Evolutionary conservation across 2,797 vertebrate species (phyloP), one percentile per base, ranked within the genome.

Genomic region (Cossypha polioptera): DNA sequence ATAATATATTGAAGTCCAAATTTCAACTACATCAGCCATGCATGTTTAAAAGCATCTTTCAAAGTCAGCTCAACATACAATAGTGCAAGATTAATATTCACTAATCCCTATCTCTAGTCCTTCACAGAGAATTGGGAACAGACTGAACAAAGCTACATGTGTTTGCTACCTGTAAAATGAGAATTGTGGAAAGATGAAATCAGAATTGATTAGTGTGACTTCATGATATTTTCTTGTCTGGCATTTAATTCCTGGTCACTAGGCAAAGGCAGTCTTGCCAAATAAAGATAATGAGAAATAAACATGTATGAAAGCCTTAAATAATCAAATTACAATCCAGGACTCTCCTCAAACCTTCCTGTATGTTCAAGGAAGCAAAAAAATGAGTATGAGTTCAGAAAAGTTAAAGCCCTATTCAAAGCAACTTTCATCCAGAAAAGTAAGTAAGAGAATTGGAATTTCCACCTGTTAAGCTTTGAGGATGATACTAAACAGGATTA

Each of bases 11-110:
- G 95, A 96, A 97, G 94, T 79, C 92, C 93, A 97, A 93, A 89
- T 97, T 98, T 97, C 96, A 97, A 96, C 97, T 96, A 95, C 96
- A 97, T 97, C 94, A 97, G 93, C 96, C 96, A 96, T 94, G 95
- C 94, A 95, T 97, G 97, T 94, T 97, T 95, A 97, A 97, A 97
- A 97, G 78, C 97, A 97, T 97, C 95, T 92, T 96, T 97, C 96
- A 97, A 97, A 97, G 96, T 97, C 96, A 97, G 81, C 94, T 95
- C 92, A 92, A 94, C 88, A 95, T 83, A 94, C 80, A 96, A 66
- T 62, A 83, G 78, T 43, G 75, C 21, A 88, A 95, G 95, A 97
- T 96, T 87, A 92, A 96, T 90, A 85, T 25, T 77, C 53, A 29
- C 40, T 74, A 75, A 96, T 79, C 45, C 72, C 82, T 93, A 85